Evolutionary conservation across 2,797 vertebrate species (phyloP).

Genomic region (Halcyon chelicuti): DNA sequence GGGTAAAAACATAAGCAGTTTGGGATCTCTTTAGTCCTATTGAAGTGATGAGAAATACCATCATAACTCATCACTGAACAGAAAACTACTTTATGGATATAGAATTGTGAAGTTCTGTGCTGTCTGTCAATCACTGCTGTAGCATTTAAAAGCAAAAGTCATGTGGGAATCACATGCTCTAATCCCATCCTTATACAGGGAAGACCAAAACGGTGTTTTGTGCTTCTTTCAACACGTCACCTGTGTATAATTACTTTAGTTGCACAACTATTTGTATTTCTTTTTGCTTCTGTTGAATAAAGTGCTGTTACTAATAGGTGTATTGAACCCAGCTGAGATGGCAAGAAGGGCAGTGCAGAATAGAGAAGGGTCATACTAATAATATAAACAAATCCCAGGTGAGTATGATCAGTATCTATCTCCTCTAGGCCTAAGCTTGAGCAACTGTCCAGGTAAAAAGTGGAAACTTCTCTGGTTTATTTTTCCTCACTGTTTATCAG

Average conservation of each 20-base stretch:
- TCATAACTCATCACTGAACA: background rate
- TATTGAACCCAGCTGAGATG: background rate
- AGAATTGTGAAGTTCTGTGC: background rate
- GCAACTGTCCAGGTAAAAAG: background rate
- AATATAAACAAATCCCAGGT: background rate
- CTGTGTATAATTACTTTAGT: background rate
- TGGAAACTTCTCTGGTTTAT: background rate
- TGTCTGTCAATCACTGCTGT: background rate
- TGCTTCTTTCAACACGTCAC: background rate
- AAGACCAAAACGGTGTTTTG: background rate
- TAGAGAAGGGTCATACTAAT: background rate
- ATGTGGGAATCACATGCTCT: background rate
- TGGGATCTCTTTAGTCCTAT: background rate
- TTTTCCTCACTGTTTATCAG: background rate
- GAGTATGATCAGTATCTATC: background rate
- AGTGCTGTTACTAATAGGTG: background rate
- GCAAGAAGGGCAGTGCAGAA: background rate
- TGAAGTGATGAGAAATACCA: background rate
- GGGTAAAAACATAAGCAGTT: background rate
- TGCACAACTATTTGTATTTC: slow-evolving; percentile 23
- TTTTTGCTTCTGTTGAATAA: background rate
- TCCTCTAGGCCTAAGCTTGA: background rate
- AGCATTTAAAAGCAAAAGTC: background rate
- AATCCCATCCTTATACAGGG: background rate
- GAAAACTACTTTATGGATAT: background rate